Conservation (phyloP, 2,797 vertebrate genomes). For the Buphagus erythrorhynchus region DNA sequence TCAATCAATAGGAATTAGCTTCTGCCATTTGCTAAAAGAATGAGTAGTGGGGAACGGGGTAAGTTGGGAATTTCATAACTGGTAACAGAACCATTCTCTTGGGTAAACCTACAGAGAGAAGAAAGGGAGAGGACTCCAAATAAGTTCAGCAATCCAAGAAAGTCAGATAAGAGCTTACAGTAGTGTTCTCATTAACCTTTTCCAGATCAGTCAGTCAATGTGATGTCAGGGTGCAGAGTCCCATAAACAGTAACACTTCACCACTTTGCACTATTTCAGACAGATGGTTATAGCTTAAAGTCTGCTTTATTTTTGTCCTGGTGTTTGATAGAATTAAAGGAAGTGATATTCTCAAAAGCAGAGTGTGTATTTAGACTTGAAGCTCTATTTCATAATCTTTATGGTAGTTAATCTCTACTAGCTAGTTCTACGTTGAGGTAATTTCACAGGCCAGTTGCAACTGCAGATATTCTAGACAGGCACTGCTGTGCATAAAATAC, state of each 20-base stretch:
- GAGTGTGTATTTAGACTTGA: not conserved
- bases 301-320: constrained; percentile 10
- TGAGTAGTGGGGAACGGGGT: constrained; percentile 96
- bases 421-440: not conserved
- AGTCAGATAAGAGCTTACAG: constrained; percentile 74
- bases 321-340: not conserved
- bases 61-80: constrained; percentile 99
- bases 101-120: constrained; percentile 97
- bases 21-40: constrained; percentile 95
- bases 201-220: constrained; percentile 76
- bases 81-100: constrained; percentile 99
- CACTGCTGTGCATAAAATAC: not conserved
- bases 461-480: not conserved
- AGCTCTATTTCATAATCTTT: not conserved
- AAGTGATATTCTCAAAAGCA: not conserved
- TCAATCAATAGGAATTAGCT: constrained; percentile 79
- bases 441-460: constrained; percentile 15
- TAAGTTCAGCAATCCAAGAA: constrained; percentile 85
- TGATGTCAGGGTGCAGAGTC: constrained; percentile 16
- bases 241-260: not conserved
- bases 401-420: not conserved
- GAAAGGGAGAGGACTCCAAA: constrained; percentile 93
- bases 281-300: not conserved
- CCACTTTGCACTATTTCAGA: not conserved
- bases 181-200: constrained; percentile 75